Conservation (phyloP, 2,797 vertebrate genomes). For the Poecilia velifera region DNA sequence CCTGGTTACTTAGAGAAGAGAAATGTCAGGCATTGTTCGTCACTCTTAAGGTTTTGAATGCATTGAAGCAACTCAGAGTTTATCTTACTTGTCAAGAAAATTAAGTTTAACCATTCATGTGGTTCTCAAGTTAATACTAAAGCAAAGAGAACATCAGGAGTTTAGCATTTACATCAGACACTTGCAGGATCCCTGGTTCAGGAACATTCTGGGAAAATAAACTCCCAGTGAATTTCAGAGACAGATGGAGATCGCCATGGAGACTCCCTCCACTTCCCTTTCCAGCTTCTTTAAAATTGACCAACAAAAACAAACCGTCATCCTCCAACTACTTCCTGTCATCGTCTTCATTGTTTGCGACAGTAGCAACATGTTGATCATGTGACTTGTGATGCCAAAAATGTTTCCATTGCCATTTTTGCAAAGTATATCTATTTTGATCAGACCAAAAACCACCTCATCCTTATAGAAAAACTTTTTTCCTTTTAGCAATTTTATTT, state of each 20-base stretch:
- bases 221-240: background rate
- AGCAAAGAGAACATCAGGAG: background rate
- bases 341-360: no score
- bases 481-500: no score
- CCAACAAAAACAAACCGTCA: no score
- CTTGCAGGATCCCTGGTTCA: background rate
- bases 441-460: no score
- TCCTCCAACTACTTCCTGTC: no score
- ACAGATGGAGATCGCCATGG: background rate
- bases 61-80: background rate
- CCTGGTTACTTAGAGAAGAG: background rate
- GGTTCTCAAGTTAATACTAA: background rate
- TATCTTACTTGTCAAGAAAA: background rate
- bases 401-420: no score
- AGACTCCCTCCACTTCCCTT: background rate
- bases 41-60: background rate
- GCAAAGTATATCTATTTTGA: no score
- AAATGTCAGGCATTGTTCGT: background rate
- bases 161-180: background rate
- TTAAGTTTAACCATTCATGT: background rate
- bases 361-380: no score
- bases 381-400: no score
- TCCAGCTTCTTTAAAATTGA: no score
- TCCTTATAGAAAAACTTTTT: no score
- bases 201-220: background rate